Evolutionary conservation across 2,888 invertebrate species (phyloP).

Genomic region (Barypeithes pellucidus): DNA sequence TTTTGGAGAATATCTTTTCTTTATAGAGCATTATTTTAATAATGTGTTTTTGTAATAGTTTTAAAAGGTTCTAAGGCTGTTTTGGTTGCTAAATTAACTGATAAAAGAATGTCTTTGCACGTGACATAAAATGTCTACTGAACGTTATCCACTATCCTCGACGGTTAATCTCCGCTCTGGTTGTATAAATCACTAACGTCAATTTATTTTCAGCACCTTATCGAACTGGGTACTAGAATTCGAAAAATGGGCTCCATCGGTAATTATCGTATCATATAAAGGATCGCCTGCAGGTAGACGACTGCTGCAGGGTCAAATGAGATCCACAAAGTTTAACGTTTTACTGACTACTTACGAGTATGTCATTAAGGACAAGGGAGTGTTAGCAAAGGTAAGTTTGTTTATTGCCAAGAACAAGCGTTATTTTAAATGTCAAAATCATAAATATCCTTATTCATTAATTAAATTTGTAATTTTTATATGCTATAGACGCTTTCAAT

Average conservation of each 20-base stretch:
- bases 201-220: constrained; percentile 79
- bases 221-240: constrained; percentile 99
- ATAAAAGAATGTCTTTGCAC: too few species aligned
- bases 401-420: background rate
- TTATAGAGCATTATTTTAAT: too few species aligned
- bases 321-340: constrained; percentile 97
- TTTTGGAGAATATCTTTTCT: too few species aligned
- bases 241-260: constrained; percentile 98
- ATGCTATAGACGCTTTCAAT: too few species aligned
- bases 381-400: constrained; percentile 87
- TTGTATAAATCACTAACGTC: too few species aligned
- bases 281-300: constrained; percentile 93
- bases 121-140: too few species aligned
- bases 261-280: constrained; percentile 90
- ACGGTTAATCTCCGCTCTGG: background rate
- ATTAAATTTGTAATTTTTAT: too few species aligned
- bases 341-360: constrained; percentile 99
- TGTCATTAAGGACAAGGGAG: constrained; percentile 97
- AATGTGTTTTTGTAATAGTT: too few species aligned
- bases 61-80: too few species aligned
- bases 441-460: too few species aligned
- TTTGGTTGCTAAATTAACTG: too few species aligned
- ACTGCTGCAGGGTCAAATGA: constrained; percentile 89
- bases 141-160: too few species aligned
- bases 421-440: background rate